Evolutionary conservation across 2,797 vertebrate species (phyloP), one percentile per base, ranked within the genome.

Genomic region (Morus bassanus): DNA sequence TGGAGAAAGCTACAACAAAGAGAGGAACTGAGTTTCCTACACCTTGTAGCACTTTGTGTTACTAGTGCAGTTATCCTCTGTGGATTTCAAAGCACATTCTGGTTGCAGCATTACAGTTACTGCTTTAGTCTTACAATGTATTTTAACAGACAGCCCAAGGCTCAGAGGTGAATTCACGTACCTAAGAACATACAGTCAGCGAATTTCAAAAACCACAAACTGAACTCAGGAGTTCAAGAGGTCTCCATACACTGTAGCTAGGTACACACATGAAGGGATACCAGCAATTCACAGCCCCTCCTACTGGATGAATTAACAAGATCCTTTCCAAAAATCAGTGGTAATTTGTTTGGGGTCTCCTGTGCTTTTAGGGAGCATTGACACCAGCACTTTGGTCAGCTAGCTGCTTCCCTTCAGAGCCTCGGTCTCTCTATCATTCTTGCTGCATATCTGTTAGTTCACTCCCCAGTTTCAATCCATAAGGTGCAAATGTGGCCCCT

Each of bases 51-150:
- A 60, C 13, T 80, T 68, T 19, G 12, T 45, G 7, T 82, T 92
- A 61, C 68, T 39, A 48, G 7, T 11, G 18, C 46, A 39, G 54
- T 69, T 73, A 63, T 51, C 39, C 76, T 84, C 63, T 60, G 30
- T 56, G 85, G 82, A 79, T 91, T 95, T 91, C 37, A 75, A 76
- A 90, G 54, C 35, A 65, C 76, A 86, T 72, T 65, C 37, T 72
- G 30, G 21, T 75, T 84, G 27, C 61, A 81, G 41, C 61, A 68
- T 67, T 88, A 59, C 76, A 39, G 80, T 86, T 51, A 51, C 43
- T 46, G 43, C 50, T 86, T 54, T 64, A 67, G 70, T 81, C 65
- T 75, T 77, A 50, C 60, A 83, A 18, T 0, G 1, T 56, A 46
- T 46, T 75, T 89, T 61, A 72, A 33, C 19, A 88, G 57, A 31